Conservation (phyloP, 1,140 invertebrate species). For the Apis cerana region DNA sequence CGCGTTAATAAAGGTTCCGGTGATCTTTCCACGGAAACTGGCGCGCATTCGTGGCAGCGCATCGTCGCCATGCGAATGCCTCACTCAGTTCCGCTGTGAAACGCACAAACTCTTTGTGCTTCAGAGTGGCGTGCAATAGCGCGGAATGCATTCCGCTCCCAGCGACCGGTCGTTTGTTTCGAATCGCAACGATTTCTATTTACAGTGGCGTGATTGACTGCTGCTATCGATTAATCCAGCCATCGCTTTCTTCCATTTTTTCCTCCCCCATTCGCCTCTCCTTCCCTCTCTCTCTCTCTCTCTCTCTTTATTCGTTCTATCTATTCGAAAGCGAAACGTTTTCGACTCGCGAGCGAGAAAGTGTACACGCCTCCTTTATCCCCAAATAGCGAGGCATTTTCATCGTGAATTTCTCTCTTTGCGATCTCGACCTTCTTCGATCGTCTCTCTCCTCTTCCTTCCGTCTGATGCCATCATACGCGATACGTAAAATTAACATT, state of each 20-base stretch:
- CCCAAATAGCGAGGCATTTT: neutral
- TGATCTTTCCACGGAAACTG: neutral
- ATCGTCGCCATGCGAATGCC: constrained; percentile 3
- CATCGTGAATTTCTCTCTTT: neutral
- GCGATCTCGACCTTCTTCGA: neutral
- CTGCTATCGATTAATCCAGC: constrained; percentile 4
- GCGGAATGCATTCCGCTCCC: neutral
- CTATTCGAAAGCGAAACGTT: constrained; percentile 10
- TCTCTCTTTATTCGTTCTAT: neutral
- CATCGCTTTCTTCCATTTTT: neutral
- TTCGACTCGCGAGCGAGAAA: neutral
- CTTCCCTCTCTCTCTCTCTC: neutral
- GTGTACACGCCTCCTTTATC: too few species aligned
- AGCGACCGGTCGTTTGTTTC: constrained; percentile 1
- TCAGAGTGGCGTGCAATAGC: neutral
- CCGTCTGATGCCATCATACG: too few species aligned
- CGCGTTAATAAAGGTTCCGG: neutral
- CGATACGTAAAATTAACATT: too few species aligned
- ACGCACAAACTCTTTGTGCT: constrained; percentile 17
- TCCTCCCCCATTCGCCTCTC: too few species aligned
- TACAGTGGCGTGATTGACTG: constrained; percentile 14
- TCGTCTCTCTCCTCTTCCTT: neutral
- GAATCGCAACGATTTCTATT: constrained; percentile 23
- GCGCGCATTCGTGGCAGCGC: neutral
- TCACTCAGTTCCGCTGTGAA: neutral